Percentiles rank a stretch among this genome's conserved stretches.
Conservation (phyloP, 2,888 invertebrate species). For the Calliopum simillimum region DNA sequence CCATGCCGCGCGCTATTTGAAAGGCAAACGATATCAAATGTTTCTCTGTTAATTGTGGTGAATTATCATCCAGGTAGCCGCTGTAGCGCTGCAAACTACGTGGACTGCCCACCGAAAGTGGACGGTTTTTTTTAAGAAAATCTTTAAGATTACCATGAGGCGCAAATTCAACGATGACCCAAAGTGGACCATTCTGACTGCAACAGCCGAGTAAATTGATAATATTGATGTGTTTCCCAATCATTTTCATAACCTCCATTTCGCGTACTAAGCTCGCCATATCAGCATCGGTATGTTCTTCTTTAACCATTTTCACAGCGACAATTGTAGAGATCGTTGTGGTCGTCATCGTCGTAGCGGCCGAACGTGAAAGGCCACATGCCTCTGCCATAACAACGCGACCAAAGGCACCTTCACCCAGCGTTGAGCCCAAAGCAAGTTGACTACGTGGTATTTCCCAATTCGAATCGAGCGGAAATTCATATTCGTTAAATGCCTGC, state of each 20-base stretch:
- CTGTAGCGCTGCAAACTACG: conserved; percentile 54
- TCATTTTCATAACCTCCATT: conserved; percentile 99
- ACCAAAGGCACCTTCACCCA: conserved; percentile 99
- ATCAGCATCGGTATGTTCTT: conserved; percentile 96
- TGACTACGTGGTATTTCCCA: conserved; percentile 93
- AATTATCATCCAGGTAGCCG: conserved; percentile 52
- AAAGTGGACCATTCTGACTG: conserved; percentile 90
- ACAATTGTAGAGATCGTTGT: conserved; percentile 74
- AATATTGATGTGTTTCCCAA: conserved; percentile 97
- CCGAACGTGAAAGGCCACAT: conserved; percentile 67
- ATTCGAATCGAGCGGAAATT: conserved; percentile 91
- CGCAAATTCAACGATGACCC: conserved; percentile 90
- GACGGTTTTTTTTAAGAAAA: conserved; percentile 84
- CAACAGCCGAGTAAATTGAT: conserved; percentile 97
- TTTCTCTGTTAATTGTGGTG: conserved; percentile 79
- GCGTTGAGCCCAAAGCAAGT: conserved; percentile 80
- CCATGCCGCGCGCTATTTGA: conserved; percentile 98
- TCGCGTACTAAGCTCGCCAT: conserved; percentile 97
- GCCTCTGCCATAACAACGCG: conserved; percentile 93
- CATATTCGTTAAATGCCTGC: conserved; percentile 88
- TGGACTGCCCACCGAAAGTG: conserved; percentile 49
- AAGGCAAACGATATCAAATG: conserved; percentile 96
- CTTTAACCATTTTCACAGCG: conserved; percentile 99
- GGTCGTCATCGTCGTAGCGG: conserved; percentile 41
- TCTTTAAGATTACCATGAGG: conserved; percentile 95